Conservation (phyloP, 2,113 vertebrate genomes). For the Hepsetus odoe region DNA sequence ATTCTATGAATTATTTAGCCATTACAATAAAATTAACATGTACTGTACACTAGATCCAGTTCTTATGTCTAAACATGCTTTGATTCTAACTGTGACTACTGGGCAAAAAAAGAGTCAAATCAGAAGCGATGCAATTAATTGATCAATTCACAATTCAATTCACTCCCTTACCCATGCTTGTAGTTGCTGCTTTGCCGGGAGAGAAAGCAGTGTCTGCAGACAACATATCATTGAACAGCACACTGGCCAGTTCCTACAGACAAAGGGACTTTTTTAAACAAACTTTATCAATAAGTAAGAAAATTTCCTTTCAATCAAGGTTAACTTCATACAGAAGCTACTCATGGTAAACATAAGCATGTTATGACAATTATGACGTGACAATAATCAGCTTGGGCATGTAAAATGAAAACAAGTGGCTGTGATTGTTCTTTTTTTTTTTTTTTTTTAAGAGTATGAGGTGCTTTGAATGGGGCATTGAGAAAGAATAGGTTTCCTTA, state of each 20-base stretch:
- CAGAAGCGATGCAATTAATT: background rate
- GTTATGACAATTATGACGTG: background rate
- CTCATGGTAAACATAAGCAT: background rate
- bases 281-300: background rate
- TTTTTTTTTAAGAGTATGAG: too few relatives aligned
- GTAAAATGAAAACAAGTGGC: too few relatives aligned
- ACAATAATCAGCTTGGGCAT: background rate
- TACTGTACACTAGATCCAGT: too few relatives aligned
- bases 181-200: constrained; percentile 51
- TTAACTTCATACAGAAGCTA: background rate
- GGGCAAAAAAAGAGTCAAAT: background rate
- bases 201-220: constrained; percentile 56
- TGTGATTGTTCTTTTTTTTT: too few relatives aligned
- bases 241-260: constrained; percentile 81
- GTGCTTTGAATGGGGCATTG: too few relatives aligned
- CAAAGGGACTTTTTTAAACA: background rate
- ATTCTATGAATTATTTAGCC: background rate
- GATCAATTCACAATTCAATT: too few relatives aligned
- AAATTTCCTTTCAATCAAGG: background rate
- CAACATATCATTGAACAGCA: constrained; percentile 83
- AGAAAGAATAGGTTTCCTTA: too few relatives aligned
- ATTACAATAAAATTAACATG: background rate
- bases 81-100: background rate
- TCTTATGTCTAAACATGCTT: background rate
- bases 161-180: constrained; percentile 65